Evolutionary conservation across 2,888 invertebrate species (phyloP), one percentile per base, ranked within the genome.

Genomic region (Rhamnusium bicolor): DNA sequence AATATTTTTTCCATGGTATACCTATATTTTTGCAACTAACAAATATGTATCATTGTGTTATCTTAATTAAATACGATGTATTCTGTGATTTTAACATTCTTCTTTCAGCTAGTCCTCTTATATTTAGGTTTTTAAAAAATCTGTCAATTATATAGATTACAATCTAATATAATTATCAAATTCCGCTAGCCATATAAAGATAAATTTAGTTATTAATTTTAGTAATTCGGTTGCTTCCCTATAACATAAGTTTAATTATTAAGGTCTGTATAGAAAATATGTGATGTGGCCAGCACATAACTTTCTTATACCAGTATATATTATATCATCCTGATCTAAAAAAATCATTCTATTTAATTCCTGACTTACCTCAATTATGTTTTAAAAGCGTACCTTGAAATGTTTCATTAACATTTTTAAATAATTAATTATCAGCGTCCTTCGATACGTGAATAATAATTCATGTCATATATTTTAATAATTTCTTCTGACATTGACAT

Each of bases 131-230:
- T 29, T 21, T 27, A n/a, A 65, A 29, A 54, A 65, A 60, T 24
- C 12, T 40, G 56, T 60, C 58, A 69, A 69, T 60, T 69, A 69
- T 61, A 69, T 61, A 61, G 61, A 51, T 69, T 61, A 61, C 60
- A 69, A 69, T 60, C 69, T 69, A 16, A 27, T 49, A 47, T 16
- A 58, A 54, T 19, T 46, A 24, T 69, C 27, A 16, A 40, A 51
- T 49, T 18, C 49, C 18, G 7, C 29, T 29, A 51, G 27, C 14
- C 19, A 47, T n/a, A 14, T 47, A 10, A 24, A 12, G 8, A 51
- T 19, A 29, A 6, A 19, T 46, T 32, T 24, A 61, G 24, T 5
- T 1, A 21, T 0, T n/a, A 19, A 21, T 21, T 46, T n/a, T 24
- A 24, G 16, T n/a, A n/a, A 61, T 61, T 61, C 46, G 58, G 12